Evolutionary conservation across 2,888 invertebrate species (phyloP).

Genomic region (Orchesellides sinensis): DNA sequence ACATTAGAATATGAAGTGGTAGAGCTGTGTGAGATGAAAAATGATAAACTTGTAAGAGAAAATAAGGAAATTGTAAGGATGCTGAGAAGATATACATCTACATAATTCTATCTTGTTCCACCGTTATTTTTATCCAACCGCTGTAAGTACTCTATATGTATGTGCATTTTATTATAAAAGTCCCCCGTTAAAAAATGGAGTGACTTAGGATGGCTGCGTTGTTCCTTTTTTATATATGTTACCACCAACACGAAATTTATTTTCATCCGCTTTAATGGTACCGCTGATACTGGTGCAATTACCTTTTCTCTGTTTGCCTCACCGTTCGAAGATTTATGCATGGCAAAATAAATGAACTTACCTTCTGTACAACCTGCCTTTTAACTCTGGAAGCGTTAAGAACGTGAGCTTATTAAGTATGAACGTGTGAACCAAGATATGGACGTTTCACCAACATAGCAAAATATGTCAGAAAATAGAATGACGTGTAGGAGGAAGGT

Average conservation of each 20-base stretch:
- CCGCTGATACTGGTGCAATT: constrained; percentile 23
- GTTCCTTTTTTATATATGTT: too few species aligned
- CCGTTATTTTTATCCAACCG: too few species aligned
- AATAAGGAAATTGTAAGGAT: constrained; percentile 13
- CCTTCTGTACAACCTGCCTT: not conserved
- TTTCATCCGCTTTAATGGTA: too few species aligned
- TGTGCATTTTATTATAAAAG: too few species aligned
- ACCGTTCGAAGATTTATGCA: constrained; percentile 37
- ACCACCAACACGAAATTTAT: too few species aligned
- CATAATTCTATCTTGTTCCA: too few species aligned
- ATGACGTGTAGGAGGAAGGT: too few species aligned
- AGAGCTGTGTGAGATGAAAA: constrained; percentile 17
- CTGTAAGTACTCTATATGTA: too few species aligned
- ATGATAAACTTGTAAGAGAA: constrained; percentile 38
- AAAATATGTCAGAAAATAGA: too few species aligned
- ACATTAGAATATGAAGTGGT: constrained; percentile 12
- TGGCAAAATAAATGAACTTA: constrained; percentile 48
- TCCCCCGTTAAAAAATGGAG: too few species aligned
- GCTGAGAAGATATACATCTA: not conserved
- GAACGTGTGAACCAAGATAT: not conserved
- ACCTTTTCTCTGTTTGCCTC: constrained; percentile 18
- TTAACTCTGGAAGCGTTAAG: not conserved
- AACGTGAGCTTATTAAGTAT: constrained; percentile 41
- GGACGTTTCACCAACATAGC: too few species aligned
- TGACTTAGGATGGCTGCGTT: too few species aligned